Evolutionary conservation across 2,797 vertebrate species (phyloP), one percentile per base, ranked within the genome.

Genomic region (Diplodus puntazzo): DNA sequence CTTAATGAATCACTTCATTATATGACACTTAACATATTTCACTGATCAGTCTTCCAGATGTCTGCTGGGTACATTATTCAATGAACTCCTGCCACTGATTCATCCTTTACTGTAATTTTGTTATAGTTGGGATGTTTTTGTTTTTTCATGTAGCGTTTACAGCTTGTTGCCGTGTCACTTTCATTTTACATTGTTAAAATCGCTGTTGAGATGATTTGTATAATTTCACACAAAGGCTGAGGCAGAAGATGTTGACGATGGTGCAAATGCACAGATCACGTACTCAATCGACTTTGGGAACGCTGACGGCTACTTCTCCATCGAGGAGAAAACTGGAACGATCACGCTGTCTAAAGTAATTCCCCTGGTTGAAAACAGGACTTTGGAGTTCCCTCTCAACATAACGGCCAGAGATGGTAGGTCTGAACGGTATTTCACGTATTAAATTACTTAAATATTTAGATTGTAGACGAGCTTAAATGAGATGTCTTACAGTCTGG

Each of bases 371-470:
- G 53, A 92, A 17, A 92, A 95, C 25, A 0, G 13, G 72, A 7
- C 72, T 57, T 85, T 89, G 72, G 64, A 81, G n/a, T 96, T 96
- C 84, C 65, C 91, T 46, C 90, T 96, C 62, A 92, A 85, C 69
- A 14, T 96, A 75, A 93, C 87, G 34, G 95, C 96, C 75, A 91
- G 23, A 89, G 96, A 96, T 78, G 94, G 96, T 96, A 91, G 3
- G 42, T 50, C 7, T 49, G 17, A 73, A 60, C 39, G 20, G 2
- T 23, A 5, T 60, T 46, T 42, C 43, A 25, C 3, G 25, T 25
- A 25, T 34, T 34, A 34, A 34, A 34, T 34, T 3, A 34, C 30
- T 34, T 34, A 34, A 34, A 34, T 34, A 34, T 34, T 34, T 34
- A 34, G 30, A 34, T 34, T 34, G 5, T 34, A 34, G 30, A 34